Evolutionary conservation across 2,888 invertebrate genomes (phyloP).

Genomic region (Cataglyphis cursor): DNA sequence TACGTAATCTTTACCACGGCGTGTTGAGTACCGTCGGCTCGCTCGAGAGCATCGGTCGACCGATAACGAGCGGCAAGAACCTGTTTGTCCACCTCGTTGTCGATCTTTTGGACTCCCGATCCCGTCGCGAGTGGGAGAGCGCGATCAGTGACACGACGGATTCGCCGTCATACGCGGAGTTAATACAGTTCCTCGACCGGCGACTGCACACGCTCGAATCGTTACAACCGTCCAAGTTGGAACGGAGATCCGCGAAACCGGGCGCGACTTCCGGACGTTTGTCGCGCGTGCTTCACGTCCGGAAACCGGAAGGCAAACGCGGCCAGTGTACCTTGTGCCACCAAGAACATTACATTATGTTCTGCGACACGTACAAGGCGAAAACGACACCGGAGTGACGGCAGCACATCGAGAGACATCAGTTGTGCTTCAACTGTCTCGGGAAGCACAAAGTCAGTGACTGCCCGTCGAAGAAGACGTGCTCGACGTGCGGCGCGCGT

Average conservation of each 20-base stretch:
- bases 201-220: neutral
- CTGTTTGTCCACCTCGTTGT: too few species aligned
- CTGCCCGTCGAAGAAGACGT: neutral
- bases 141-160: neutral
- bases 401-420: neutral
- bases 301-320: neutral
- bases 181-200: neutral
- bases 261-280: neutral
- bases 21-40: too few species aligned
- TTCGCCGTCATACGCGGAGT: neutral
- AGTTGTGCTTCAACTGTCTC: neutral
- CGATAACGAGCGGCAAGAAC: too few species aligned
- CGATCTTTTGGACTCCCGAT: too few species aligned
- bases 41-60: too few species aligned
- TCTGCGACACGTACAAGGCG: neutral
- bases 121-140: too few species aligned
- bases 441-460: neutral
- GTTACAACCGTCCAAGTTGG: neutral
- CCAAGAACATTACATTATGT: fast-evolving
- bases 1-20: too few species aligned
- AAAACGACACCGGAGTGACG: neutral
- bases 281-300: neutral
- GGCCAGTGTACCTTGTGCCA: neutral
- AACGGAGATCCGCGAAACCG: neutral
- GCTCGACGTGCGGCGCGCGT: fast-evolving